Conservation (phyloP, 2,113 vertebrate species). For the Antennarius striatus region DNA sequence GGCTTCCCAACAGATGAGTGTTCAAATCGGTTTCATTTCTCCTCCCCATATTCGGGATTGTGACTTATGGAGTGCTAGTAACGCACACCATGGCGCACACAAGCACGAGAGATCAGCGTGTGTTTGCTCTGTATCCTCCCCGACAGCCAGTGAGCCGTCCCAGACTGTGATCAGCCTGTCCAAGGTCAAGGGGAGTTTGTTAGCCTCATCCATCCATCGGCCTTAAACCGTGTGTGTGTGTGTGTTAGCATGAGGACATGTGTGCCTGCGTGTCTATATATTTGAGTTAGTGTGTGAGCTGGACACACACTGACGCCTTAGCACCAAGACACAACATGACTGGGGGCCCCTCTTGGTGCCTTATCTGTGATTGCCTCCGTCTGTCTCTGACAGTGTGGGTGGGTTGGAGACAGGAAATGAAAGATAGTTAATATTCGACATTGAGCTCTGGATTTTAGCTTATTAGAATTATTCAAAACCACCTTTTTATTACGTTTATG, state of each 20-base stretch:
- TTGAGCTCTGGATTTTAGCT: not conserved
- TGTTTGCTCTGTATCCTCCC: slow-evolving; percentile 5
- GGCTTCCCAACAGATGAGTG: not conserved
- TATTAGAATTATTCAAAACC: not conserved
- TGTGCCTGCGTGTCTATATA: slow-evolving; percentile 14
- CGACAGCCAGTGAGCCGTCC: slow-evolving; percentile 58
- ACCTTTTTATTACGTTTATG: no score
- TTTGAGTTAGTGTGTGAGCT: slow-evolving; percentile 8
- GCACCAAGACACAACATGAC: slow-evolving; percentile 57
- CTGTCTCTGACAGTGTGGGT: slow-evolving; percentile 31
- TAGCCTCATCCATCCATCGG: slow-evolving; percentile 64
- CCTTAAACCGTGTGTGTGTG: slow-evolving; percentile 15
- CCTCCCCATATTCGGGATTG: not conserved
- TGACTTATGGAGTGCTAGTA: slow-evolving; percentile 41
- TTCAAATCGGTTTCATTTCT: not conserved
- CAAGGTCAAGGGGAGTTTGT: slow-evolving; percentile 67
- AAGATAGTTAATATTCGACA: not conserved
- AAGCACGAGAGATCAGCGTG: slow-evolving; percentile 5
- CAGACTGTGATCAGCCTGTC: slow-evolving; percentile 52
- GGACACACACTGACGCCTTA: slow-evolving; percentile 40
- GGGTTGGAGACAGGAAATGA: slow-evolving; percentile 22
- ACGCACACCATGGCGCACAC: slow-evolving; percentile 1
- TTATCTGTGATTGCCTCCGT: slow-evolving; percentile 31
- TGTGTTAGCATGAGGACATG: slow-evolving; percentile 1
- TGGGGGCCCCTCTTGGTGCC: slow-evolving; percentile 12